Evolutionary conservation across 2,888 invertebrate genomes (phyloP).

Genomic region (Netelia virgata): DNA sequence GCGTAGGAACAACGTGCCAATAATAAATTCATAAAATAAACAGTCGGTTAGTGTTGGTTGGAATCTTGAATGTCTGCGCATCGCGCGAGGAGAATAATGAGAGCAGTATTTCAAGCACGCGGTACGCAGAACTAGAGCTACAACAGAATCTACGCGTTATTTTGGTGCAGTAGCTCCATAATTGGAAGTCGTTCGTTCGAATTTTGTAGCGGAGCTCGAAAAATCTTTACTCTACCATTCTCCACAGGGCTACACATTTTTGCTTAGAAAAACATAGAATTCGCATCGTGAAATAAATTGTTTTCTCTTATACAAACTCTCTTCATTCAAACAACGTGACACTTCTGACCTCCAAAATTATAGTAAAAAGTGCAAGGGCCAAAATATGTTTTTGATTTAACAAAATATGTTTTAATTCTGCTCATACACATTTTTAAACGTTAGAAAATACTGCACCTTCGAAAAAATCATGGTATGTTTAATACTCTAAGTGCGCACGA

Average conservation of each 20-base stretch:
- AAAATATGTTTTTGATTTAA: no score
- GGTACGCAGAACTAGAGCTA: not conserved
- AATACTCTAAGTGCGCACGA: not conserved
- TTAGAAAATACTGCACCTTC: not conserved
- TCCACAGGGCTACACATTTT: not conserved
- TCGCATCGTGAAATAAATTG: no score
- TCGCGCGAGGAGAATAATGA: conserved; percentile 38
- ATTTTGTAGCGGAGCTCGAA: conserved; percentile 76
- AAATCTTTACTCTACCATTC: conserved; percentile 74
- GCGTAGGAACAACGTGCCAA: conserved; percentile 76
- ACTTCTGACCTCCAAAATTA: no score
- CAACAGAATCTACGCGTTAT: not conserved
- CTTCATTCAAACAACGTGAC: no score
- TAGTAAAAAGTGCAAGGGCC: no score
- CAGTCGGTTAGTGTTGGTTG: conserved; percentile 68
- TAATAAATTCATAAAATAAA: conserved; percentile 82
- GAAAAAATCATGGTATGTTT: not conserved
- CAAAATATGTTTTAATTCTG: no score
- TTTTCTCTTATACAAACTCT: no score
- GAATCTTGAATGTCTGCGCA: conserved; percentile 35
- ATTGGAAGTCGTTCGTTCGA: conserved; percentile 81
- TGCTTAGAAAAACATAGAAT: no score
- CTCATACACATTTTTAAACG: not conserved
- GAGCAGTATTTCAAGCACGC: conserved; percentile 37
- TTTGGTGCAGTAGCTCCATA: conserved; percentile 72